Percentiles rank a stretch among this genome's conserved stretches.
phyloP scores from a whole-genome alignment of 2,888 invertebrate species.

The Cheilosia grossa region DNA sequence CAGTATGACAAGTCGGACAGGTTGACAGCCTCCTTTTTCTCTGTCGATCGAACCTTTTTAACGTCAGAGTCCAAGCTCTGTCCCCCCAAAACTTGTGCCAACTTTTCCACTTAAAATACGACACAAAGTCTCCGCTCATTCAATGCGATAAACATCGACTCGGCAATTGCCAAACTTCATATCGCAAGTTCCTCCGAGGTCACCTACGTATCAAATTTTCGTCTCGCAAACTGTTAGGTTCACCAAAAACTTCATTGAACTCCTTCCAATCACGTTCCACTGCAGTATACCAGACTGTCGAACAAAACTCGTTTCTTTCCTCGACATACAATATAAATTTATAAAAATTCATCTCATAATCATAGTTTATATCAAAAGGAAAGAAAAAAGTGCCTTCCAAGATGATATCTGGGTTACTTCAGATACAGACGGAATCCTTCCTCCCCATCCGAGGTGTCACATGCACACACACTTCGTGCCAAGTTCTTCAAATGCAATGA shows the following conservation, averaged over 20 bases:
- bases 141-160: slow-evolving; percentile 11
- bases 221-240: not conserved
- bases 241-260: slow-evolving; percentile 27
- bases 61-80: no score
- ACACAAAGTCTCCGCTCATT: slow-evolving; percentile 10
- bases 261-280: slow-evolving; percentile 62
- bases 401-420: slow-evolving; percentile 49
- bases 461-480: slow-evolving; percentile 64
- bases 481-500: slow-evolving; percentile 66
- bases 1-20: no score
- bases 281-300: slow-evolving; percentile 43
- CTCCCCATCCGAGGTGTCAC: slow-evolving; percentile 43
- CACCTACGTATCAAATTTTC: slow-evolving; percentile 4
- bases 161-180: not conserved
- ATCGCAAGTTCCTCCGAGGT: not conserved
- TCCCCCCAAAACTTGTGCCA: not conserved
- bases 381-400: slow-evolving; percentile 6
- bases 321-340: slow-evolving; percentile 31
- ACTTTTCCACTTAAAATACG: slow-evolving; percentile 23
- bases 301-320: slow-evolving; percentile 14
- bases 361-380: not conserved
- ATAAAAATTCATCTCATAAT: slow-evolving; percentile 55
- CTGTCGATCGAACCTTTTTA: no score
- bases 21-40: no score
- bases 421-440: not conserved